phyloP scores from a whole-genome alignment of 2,888 invertebrate genomes.

The Caenorhabditis afra region DNA sequence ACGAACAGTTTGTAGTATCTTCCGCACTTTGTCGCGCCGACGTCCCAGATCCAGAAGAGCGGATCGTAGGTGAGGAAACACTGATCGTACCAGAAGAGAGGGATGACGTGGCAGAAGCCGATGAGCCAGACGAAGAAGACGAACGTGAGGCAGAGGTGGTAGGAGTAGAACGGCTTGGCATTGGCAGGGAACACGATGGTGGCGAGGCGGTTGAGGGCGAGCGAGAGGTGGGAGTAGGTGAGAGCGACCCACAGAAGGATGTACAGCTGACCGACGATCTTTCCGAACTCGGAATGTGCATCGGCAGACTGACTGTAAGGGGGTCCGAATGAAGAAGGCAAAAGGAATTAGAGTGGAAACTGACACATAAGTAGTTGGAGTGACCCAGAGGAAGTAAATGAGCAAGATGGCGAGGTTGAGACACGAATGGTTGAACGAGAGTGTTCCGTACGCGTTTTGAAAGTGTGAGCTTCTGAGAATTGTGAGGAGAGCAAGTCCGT shows the following conservation, averaged over 20 bases:
- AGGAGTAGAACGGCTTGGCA: conserved; percentile 9
- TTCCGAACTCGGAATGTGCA: conserved; percentile 12
- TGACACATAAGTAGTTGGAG: conserved; percentile 57
- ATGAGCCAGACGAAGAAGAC: conserved; percentile 45
- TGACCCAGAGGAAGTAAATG: conserved; percentile 55
- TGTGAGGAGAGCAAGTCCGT: conserved; percentile 35
- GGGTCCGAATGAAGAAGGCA: neutral
- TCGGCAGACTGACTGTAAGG: conserved; percentile 30
- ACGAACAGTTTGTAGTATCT: conserved; percentile 4
- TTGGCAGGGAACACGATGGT: conserved; percentile 48
- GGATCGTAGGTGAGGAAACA: conserved; percentile 58
- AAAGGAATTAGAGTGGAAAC: neutral
- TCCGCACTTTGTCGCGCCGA: conserved; percentile 48
- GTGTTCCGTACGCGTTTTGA: conserved; percentile 51
- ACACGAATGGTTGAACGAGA: conserved; percentile 54
- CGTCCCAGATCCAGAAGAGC: conserved; percentile 47
- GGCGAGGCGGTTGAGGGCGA: conserved; percentile 59
- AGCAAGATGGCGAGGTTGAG: conserved; percentile 47
- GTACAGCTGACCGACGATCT: conserved; percentile 59
- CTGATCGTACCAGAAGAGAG: conserved; percentile 48
- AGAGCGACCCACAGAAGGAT: conserved; percentile 60
- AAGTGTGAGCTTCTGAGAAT: conserved; percentile 42
- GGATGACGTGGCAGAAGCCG: conserved; percentile 40
- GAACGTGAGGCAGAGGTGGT: conserved; percentile 1
- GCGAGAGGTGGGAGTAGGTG: conserved; percentile 62